These are phyloP conservation scores for Phalera bucephala DNA, from an alignment of 2,888 invertebrate species.

Conservation along the genomic window DNA sequence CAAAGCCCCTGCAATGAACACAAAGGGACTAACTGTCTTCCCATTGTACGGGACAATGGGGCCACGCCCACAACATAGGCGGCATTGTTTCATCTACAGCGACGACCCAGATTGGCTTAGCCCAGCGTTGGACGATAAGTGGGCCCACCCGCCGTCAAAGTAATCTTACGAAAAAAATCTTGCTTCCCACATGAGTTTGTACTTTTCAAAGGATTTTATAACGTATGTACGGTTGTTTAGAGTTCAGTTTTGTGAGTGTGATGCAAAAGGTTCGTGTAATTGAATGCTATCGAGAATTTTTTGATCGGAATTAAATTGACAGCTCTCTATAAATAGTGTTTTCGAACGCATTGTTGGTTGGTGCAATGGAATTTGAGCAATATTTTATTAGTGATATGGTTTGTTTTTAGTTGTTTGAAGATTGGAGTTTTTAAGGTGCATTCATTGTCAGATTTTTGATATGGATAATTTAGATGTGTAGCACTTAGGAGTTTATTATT, in stretches of 20 bases:
- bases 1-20: constrained; percentile 64
- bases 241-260: constrained; percentile 21
- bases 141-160: constrained; percentile 49
- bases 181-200: constrained; percentile 30
- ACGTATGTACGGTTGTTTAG: neutral
- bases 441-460: constrained; percentile 9
- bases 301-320: constrained; percentile 68
- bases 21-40: constrained; percentile 73
- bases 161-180: constrained; percentile 52
- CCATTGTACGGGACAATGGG: constrained; percentile 74
- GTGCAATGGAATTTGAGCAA: constrained; percentile 6
- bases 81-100: constrained; percentile 74
- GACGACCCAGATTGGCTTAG: constrained; percentile 56
- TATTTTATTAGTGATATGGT: neutral
- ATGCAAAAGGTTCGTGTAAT: constrained; percentile 48
- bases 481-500: neutral
- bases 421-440: neutral
- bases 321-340: constrained; percentile 55
- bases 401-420: constrained; percentile 3
- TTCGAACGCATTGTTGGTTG: constrained; percentile 25
- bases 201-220: constrained; percentile 6
- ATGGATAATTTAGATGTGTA: constrained; percentile 1
- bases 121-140: constrained; percentile 30
- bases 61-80: constrained; percentile 68
- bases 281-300: constrained; percentile 32